These are phyloP conservation scores for Rhinolophus sinicus DNA, from an alignment of 2,113 vertebrate species.

Conservation along the genomic window DNA sequence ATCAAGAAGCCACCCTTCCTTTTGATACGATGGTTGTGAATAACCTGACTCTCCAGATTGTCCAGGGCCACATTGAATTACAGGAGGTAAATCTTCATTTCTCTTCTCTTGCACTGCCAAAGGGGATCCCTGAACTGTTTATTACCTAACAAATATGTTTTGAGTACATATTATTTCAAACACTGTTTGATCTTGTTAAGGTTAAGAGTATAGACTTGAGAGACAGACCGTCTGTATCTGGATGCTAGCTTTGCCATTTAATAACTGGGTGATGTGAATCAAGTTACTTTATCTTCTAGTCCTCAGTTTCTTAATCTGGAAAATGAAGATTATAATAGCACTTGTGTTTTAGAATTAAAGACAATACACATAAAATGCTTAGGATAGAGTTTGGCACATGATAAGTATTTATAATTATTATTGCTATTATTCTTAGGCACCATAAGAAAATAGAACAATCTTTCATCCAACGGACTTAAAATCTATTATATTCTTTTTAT, in stretches of 20 bases:
- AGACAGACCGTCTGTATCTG: background rate
- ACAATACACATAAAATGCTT: background rate
- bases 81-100: slow-evolving; percentile 84
- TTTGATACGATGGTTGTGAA: background rate
- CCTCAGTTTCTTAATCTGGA: background rate
- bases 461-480: slow-evolving; percentile 21
- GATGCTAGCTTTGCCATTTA: background rate
- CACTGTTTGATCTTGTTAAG: background rate
- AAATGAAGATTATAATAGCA: background rate
- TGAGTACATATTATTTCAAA: background rate
- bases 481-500: background rate
- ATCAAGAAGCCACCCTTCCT: background rate
- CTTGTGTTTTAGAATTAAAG: background rate
- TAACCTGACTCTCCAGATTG: slow-evolving; percentile 77
- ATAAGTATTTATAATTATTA: background rate
- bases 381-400: background rate
- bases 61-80: slow-evolving; percentile 78
- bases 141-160: background rate
- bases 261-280: background rate
- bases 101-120: background rate
- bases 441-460: background rate
- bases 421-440: slow-evolving; percentile 1
- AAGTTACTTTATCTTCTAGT: background rate
- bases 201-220: background rate
- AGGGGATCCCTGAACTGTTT: background rate